phyloP scores from a whole-genome alignment of 2,888 invertebrate species.

The Drosophila mimetica region DNA sequence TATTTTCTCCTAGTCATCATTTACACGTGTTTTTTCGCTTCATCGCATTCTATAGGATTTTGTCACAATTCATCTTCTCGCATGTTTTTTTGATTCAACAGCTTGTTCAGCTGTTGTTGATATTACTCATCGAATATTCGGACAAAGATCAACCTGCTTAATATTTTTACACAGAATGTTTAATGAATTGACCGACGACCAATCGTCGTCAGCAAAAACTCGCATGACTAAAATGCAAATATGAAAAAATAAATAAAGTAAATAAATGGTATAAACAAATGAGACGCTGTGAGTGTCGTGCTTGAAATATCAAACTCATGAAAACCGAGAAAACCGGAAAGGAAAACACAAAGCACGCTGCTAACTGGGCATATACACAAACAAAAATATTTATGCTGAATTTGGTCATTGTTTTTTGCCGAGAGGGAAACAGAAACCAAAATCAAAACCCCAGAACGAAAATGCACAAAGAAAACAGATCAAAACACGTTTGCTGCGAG shows the following conservation, averaged over 20 bases:
- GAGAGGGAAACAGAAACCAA: constrained; percentile 1
- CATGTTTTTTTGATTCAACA: constrained; percentile 1
- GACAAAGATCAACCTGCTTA: constrained; percentile 56
- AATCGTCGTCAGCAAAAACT: constrained; percentile 36
- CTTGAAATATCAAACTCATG: constrained; percentile 45
- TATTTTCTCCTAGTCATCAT: neutral
- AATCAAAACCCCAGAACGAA: constrained; percentile 3
- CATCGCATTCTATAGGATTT: neutral
- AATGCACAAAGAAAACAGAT: constrained; percentile 37
- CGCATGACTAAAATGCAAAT: constrained; percentile 71
- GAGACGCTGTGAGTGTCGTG: constrained; percentile 42
- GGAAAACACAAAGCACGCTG: constrained; percentile 27
- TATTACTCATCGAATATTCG: constrained; percentile 28
- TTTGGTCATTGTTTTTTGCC: constrained; percentile 26
- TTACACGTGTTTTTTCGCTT: constrained; percentile 6
- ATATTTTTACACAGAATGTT: constrained; percentile 61
- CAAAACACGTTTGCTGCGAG: constrained; percentile 28
- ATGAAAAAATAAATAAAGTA: constrained; percentile 38
- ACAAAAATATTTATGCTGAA: constrained; percentile 35
- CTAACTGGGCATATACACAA: constrained; percentile 15
- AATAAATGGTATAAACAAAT: constrained; percentile 44
- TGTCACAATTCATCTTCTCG: constrained; percentile 3
- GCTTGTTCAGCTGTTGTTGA: constrained; percentile 37
- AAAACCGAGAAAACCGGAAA: constrained; percentile 52
- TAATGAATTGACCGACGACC: constrained; percentile 47